A percentile compares a stretch with the other conserved stretches of the same genome.
Evolutionary conservation across 2,797 vertebrate genomes (phyloP).

Genomic region (Pagetopsis macropterus): DNA sequence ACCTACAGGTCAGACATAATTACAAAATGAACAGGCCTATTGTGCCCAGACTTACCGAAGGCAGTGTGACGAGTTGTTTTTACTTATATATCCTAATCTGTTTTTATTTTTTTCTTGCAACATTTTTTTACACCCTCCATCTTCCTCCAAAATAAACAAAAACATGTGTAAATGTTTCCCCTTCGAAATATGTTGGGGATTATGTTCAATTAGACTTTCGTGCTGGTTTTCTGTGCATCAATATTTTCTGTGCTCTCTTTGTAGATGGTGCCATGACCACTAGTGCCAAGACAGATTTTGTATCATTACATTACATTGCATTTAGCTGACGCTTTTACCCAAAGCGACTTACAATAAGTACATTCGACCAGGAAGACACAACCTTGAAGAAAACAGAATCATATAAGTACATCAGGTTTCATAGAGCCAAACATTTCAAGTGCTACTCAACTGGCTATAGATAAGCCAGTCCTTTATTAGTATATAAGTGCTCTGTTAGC

Average conservation of each 20-base stretch:
- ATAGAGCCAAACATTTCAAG: too few species aligned
- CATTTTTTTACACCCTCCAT: constrained; percentile 5
- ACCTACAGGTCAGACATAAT: constrained; percentile 68
- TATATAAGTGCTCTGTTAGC: too few species aligned
- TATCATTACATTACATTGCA: background rate
- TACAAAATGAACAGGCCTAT: constrained; percentile 61
- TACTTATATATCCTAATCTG: constrained; percentile 30
- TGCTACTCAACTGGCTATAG: too few species aligned
- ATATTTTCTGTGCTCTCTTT: constrained; percentile 12
- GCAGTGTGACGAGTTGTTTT: constrained; percentile 51
- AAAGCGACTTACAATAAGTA: too few species aligned
- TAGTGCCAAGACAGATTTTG: constrained; percentile 22
- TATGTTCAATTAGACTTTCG: constrained; percentile 17
- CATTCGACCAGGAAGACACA: too few species aligned
- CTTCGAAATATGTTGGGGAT: constrained; percentile 17
- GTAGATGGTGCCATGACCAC: background rate
- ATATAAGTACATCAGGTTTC: too few species aligned
- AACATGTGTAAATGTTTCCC: constrained; percentile 15
- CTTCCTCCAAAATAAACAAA: constrained; percentile 11
- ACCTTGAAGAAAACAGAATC: too few species aligned
- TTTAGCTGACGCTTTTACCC: too few species aligned
- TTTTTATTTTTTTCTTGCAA: constrained; percentile 20
- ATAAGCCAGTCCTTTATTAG: too few species aligned
- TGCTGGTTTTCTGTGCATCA: constrained; percentile 13
- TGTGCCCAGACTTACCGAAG: constrained; percentile 56